Conservation (phyloP, 1,140 invertebrate species). For the Ceratina calcarata region DNA sequence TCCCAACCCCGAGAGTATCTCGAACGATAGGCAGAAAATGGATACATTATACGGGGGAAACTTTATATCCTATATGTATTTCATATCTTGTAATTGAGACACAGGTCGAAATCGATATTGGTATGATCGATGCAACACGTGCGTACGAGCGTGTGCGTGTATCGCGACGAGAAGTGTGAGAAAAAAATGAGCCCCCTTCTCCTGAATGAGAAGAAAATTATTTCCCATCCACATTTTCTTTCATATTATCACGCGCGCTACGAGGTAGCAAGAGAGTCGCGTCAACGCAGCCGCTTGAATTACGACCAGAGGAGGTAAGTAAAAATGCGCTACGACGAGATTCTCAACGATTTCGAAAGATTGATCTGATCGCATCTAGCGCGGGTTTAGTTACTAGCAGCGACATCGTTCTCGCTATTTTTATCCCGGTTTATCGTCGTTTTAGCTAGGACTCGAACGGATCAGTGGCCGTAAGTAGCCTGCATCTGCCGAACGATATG, state of each 20-base stretch:
- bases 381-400: too few species aligned
- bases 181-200: too few species aligned
- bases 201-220: not conserved
- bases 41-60: not conserved
- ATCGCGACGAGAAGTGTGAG: not conserved
- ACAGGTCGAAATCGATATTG: not conserved
- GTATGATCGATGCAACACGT: not conserved
- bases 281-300: not conserved
- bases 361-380: not conserved
- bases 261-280: not conserved
- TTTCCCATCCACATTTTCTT: not conserved
- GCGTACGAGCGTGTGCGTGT: too few species aligned
- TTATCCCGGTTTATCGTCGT: conserved; percentile 21
- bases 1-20: not conserved
- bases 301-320: conserved; percentile 24
- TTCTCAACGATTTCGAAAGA: not conserved
- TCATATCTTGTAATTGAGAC: conserved; percentile 7
- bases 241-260: too few species aligned
- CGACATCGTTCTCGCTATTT: conserved; percentile 23
- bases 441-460: conserved; percentile 39
- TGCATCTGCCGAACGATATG: conserved; percentile 32
- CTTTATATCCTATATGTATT: not conserved
- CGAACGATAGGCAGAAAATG: not conserved
- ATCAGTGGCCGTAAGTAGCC: conserved; percentile 47
- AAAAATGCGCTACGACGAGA: not conserved